Percentiles rank a stretch among this genome's conserved stretches.
These are phyloP conservation scores for Pachyrhynchus sulphureomaculatus DNA, from an alignment of 1,140 invertebrate species.

Conservation along the genomic window DNA sequence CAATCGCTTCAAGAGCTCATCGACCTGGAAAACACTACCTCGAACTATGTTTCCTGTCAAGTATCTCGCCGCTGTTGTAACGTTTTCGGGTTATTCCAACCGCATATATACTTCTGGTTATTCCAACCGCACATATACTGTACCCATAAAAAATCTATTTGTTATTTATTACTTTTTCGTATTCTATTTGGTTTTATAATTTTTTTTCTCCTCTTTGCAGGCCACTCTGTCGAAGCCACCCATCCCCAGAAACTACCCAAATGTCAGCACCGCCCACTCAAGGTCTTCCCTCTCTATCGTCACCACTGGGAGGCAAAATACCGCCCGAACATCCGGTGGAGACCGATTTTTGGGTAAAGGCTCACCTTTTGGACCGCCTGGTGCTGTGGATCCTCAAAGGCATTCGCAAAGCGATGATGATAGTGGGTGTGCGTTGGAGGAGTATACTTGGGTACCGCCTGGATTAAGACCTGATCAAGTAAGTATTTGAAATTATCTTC, in stretches of 20 bases:
- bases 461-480: constrained; percentile 95
- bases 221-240: constrained; percentile 56
- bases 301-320: constrained; percentile 45
- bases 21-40: too few relatives aligned
- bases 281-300: constrained; percentile 47
- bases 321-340: constrained; percentile 52
- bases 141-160: too few relatives aligned
- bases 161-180: too few relatives aligned
- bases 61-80: too few relatives aligned
- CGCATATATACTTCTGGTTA: too few relatives aligned
- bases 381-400: constrained; percentile 68
- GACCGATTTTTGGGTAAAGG: constrained; percentile 55
- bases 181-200: too few relatives aligned
- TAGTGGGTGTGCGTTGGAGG: constrained; percentile 93
- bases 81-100: too few relatives aligned
- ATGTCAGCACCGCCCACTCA: constrained; percentile 35
- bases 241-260: constrained; percentile 47
- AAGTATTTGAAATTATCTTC: not conserved
- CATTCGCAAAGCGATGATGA: constrained; percentile 96
- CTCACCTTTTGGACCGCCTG: constrained; percentile 46
- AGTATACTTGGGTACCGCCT: constrained; percentile 97
- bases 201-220: too few relatives aligned
- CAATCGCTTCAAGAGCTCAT: too few relatives aligned
- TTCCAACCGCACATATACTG: too few relatives aligned
- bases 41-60: too few relatives aligned